Conservation (phyloP, 2,113 vertebrate species). For the Hiodon tergisus region DNA sequence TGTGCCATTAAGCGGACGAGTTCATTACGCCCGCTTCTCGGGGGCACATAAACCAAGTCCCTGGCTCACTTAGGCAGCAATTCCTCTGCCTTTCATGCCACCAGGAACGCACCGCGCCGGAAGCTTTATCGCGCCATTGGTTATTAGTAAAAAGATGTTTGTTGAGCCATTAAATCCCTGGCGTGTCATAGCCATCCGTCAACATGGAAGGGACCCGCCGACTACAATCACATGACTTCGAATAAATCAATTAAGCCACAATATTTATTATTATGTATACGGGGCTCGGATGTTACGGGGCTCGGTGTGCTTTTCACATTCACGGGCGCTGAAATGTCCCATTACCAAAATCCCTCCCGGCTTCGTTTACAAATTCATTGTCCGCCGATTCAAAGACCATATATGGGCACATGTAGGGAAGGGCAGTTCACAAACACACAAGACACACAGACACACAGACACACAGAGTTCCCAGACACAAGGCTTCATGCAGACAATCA, state of each 20-base stretch:
- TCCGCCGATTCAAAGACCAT: background rate
- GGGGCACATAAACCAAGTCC: constrained; percentile 78
- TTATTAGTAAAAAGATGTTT: constrained; percentile 88
- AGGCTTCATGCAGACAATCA: no score
- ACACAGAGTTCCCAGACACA: background rate
- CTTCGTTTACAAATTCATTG: background rate
- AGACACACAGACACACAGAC: no score
- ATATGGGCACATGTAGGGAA: background rate
- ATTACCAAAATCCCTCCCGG: background rate
- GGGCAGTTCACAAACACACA: no score
- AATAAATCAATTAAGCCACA: constrained; percentile 78
- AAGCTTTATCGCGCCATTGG: constrained; percentile 78
- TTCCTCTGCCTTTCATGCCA: constrained; percentile 79
- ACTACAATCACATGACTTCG: constrained; percentile 69
- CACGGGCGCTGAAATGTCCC: background rate
- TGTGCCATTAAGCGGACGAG: constrained; percentile 88
- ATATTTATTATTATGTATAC: constrained; percentile 39
- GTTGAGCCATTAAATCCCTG: constrained; percentile 82
- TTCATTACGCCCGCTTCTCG: constrained; percentile 83
- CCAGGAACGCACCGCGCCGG: constrained; percentile 69
- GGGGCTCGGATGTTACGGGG: constrained; percentile 11
- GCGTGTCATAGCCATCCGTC: constrained; percentile 80
- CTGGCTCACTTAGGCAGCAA: constrained; percentile 82
- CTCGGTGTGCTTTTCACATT: constrained; percentile 11
- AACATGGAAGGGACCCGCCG: constrained; percentile 76